Conservation (phyloP, 2,888 invertebrate genomes). For the Phengaris alcon region DNA sequence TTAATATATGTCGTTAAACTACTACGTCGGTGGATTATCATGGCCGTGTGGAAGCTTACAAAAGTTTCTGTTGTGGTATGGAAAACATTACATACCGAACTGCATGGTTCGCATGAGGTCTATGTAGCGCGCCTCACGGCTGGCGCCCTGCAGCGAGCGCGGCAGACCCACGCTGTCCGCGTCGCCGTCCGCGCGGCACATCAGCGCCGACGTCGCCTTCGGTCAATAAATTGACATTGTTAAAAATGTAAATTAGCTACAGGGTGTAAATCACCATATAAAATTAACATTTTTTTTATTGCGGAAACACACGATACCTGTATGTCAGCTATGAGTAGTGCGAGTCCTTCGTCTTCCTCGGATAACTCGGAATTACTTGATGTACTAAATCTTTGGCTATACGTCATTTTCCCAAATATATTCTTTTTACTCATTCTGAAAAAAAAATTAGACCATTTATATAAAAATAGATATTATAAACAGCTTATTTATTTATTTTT, state of each 20-base stretch:
- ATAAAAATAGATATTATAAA: no score
- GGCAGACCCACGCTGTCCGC: constrained; percentile 58
- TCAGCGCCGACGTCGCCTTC: constrained; percentile 70
- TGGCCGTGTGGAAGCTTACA: background rate
- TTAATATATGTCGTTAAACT: no score
- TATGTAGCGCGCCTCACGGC: constrained; percentile 83
- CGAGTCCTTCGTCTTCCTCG: constrained; percentile 93
- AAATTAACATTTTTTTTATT: no score
- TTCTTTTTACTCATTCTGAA: constrained; percentile 82
- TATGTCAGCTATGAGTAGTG: constrained; percentile 93
- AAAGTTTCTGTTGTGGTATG: background rate
- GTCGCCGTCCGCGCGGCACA: constrained; percentile 64
- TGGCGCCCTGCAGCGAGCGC: constrained; percentile 56
- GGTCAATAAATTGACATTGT: background rate
- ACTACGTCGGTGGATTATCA: no score
- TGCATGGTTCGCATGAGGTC: constrained; percentile 93
- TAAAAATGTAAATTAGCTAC: no score
- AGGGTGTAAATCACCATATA: background rate
- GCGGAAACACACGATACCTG: constrained; percentile 70
- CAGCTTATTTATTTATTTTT: no score
- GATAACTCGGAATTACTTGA: constrained; percentile 80
- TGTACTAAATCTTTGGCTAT: constrained; percentile 75
- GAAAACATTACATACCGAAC: constrained; percentile 81
- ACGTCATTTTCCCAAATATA: constrained; percentile 75
- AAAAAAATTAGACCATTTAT: constrained; percentile 36